These are phyloP conservation scores for Lycodopsis pacificus DNA, from an alignment of 2,797 vertebrate species.

Conservation along the genomic window DNA sequence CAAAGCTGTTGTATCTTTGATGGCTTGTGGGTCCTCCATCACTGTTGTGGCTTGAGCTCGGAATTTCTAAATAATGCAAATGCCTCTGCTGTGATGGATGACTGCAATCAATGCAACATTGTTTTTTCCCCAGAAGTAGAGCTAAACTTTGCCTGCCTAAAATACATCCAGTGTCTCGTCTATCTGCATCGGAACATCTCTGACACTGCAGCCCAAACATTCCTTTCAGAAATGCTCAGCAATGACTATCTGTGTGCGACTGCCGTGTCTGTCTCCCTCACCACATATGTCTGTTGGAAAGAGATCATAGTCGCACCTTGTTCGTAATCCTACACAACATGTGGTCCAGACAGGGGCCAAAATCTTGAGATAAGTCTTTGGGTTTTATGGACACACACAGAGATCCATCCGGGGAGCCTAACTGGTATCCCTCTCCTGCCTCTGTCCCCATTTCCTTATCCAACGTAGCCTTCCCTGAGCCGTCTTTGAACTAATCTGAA, in stretches of 20 bases:
- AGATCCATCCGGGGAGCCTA: conserved; percentile 25
- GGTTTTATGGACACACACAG: conserved; percentile 42
- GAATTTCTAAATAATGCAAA: conserved; percentile 44
- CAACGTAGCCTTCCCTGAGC: conserved; percentile 31
- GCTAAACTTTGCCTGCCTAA: conserved; percentile 27
- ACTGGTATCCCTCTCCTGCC: conserved; percentile 13
- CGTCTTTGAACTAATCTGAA: conserved; percentile 66
- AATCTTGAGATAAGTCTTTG: conserved; percentile 51
- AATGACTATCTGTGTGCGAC: not conserved
- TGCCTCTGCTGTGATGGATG: conserved; percentile 55
- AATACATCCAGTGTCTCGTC: conserved; percentile 5
- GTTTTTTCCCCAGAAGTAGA: not conserved
- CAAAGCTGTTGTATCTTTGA: conserved; percentile 63
- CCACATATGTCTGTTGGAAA: conserved; percentile 28
- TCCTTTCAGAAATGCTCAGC: not conserved
- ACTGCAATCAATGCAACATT: conserved; percentile 45
- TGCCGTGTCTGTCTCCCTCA: not conserved
- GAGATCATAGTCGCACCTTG: conserved; percentile 51
- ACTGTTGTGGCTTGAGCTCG: conserved; percentile 33
- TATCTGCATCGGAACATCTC: conserved; percentile 3
- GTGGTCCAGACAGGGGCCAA: conserved; percentile 52
- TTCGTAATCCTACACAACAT: conserved; percentile 50
- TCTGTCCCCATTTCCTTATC: conserved; percentile 42
- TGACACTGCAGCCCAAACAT: not conserved
- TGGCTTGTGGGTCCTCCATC: conserved; percentile 36